A percentile compares a stretch with the other conserved stretches of the same genome.
Evolutionary conservation across 2,888 invertebrate species (phyloP).

Genomic region (Drosophila limbata): DNA sequence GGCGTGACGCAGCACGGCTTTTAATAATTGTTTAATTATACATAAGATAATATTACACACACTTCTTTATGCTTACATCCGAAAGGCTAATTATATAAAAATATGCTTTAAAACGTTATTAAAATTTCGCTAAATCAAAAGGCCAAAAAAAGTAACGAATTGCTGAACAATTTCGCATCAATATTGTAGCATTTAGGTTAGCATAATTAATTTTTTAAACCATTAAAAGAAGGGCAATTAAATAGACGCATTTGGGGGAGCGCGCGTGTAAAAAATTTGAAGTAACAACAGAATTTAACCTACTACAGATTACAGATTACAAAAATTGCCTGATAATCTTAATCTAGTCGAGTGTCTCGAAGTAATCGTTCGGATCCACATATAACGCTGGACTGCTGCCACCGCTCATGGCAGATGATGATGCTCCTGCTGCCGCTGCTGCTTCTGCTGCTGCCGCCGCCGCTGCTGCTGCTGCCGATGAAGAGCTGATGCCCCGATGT

Average conservation of each 20-base stretch:
- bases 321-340: slow-evolving; percentile 38
- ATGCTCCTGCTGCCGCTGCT: slow-evolving; percentile 37
- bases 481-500: slow-evolving; percentile 35
- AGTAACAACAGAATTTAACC: slow-evolving; percentile 77
- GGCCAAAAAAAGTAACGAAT: slow-evolving; percentile 8
- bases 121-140: slow-evolving; percentile 56
- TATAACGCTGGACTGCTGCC: slow-evolving; percentile 62
- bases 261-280: slow-evolving; percentile 47
- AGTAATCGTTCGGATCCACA: slow-evolving; percentile 69
- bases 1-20: slow-evolving; percentile 47
- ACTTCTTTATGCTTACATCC: slow-evolving; percentile 44
- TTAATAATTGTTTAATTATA: slow-evolving; percentile 41
- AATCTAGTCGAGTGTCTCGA: slow-evolving; percentile 76
- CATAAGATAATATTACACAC: slow-evolving; percentile 59
- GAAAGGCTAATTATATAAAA: slow-evolving; percentile 61
- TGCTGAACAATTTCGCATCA: slow-evolving; percentile 21
- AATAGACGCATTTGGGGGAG: slow-evolving; percentile 41
- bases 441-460: slow-evolving; percentile 38
- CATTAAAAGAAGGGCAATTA: slow-evolving; percentile 44
- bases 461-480: slow-evolving; percentile 45
- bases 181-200: slow-evolving; percentile 24
- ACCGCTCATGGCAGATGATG: slow-evolving; percentile 41
- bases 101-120: slow-evolving; percentile 55
- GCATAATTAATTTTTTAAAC: slow-evolving; percentile 20
- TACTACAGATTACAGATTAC: slow-evolving; percentile 60